phyloP scores from a whole-genome alignment of 2,797 vertebrate species.

The Dermochelys coriacea region DNA sequence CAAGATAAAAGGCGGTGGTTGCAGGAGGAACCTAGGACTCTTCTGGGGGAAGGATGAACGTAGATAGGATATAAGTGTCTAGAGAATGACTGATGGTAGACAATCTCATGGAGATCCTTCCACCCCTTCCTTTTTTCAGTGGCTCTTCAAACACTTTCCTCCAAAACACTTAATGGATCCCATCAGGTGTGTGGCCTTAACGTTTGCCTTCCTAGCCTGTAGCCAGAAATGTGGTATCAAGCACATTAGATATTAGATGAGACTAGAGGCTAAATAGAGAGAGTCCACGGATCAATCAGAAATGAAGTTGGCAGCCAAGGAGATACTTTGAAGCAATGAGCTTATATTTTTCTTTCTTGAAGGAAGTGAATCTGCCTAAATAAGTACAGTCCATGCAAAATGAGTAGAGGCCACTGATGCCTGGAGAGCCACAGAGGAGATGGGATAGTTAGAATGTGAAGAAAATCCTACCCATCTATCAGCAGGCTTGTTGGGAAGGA shows the following conservation, averaged over 20 bases:
- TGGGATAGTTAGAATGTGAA: not conserved
- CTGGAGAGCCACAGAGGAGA: not conserved
- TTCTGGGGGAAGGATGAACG: not conserved
- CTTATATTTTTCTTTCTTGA: constrained; percentile 43
- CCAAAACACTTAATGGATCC: not conserved
- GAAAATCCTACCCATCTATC: not conserved
- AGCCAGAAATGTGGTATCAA: not conserved
- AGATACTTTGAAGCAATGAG: constrained; percentile 24
- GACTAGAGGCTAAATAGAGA: not conserved
- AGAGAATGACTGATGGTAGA: not conserved
- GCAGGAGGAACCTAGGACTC: not conserved
- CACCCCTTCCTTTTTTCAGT: not conserved
- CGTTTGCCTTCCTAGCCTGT: not conserved
- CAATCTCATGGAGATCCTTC: not conserved
- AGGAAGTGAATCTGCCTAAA: not conserved
- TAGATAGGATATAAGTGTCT: not conserved
- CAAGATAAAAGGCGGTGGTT: not conserved
- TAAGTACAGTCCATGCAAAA: constrained; percentile 38
- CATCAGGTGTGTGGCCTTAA: not conserved
- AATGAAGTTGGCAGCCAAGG: constrained; percentile 20
- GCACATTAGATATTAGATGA: not conserved
- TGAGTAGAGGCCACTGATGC: not conserved
- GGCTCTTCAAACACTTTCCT: not conserved
- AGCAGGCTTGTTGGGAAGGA: not conserved
- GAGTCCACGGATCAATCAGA: not conserved